Base-by-base conservation (phyloP, 2,888 invertebrate species). In the Nomada ruficornis region DNA sequence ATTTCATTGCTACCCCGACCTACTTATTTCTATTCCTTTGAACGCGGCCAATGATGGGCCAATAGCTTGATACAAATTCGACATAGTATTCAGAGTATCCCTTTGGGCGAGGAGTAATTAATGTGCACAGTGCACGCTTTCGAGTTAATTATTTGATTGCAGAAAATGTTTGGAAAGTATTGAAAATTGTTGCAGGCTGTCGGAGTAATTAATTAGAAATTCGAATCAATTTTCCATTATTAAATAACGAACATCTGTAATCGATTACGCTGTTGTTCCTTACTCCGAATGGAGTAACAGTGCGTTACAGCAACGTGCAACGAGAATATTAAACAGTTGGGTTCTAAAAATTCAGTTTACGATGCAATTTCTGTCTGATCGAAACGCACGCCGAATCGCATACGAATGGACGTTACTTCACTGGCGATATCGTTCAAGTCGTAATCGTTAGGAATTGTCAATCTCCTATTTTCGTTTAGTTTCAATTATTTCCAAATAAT, bases 1-100 rank as follows among this genome's bases (percentile, higher is more conserved):
- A 78, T 79, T 86, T 82, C 80, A 77, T 84, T 70, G 71, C 70
- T 65, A 65, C 55, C 68, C 55, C 73, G 78, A 83, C 83, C 86
- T 67, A 81, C 70, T 85, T 70, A 81, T 67, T 83, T 86, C 76
- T 69, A 29, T 52, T 64, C 77, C 36, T 71, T 26, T 50, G 42
- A 44, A 26, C 36, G 59, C 64, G 44, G 59, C n/a, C 29, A 26
- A 69, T 5, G 11, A 11, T 29, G 36, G 9, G 57, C 44, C 42
- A 59, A 67, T 70, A 71, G 26, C 18, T 47, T 26, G 20, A 18
- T 36, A 36, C 52, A 7, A 47, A 26, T 23, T 50, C 18, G 10
- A 11, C 3, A 1, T 2, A 0, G n/a, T 26, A 29, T 62, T 36
- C 29, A 13, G 18, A 10, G 2, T 11, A n/a, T 44, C 20, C 11